These are phyloP conservation scores for Scolopax rusticola DNA, from an alignment of 2,797 vertebrate genomes.

Conservation along the genomic window DNA sequence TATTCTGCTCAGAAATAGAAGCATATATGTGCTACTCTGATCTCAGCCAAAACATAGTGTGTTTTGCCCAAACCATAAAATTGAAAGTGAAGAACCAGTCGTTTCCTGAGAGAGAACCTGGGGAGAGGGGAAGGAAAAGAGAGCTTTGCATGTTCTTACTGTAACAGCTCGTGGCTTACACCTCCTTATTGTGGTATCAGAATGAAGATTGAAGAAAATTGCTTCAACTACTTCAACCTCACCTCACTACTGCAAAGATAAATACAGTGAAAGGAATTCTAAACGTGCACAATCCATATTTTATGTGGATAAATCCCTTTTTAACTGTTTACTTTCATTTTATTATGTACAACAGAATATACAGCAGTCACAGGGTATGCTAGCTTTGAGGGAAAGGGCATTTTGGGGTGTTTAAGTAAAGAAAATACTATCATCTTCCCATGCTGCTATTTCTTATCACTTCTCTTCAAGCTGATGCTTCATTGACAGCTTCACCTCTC, in stretches of 20 bases:
- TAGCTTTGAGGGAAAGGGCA: background rate
- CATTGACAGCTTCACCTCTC: background rate
- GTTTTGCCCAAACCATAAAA: background rate
- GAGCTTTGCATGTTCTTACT: background rate
- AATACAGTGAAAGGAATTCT: background rate
- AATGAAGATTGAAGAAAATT: background rate
- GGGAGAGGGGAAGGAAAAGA: background rate
- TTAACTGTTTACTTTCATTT: background rate
- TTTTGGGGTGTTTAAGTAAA: background rate
- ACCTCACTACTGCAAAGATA: background rate
- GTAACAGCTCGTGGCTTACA: background rate
- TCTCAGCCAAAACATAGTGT: background rate
- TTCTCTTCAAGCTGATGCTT: background rate
- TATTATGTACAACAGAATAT: background rate
- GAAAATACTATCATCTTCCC: background rate
- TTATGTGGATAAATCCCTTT: background rate
- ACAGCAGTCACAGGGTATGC: background rate
- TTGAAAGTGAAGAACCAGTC: background rate
- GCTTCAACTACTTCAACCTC: background rate
- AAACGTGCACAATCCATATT: background rate
- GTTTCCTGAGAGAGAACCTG: background rate
- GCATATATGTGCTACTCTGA: background rate
- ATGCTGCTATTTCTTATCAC: background rate
- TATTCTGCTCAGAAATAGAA: background rate
- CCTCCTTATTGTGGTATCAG: background rate